These are phyloP conservation scores for Orthonychiurus folsomi DNA, from an alignment of 2,888 invertebrate genomes.

Conservation along the genomic window DNA sequence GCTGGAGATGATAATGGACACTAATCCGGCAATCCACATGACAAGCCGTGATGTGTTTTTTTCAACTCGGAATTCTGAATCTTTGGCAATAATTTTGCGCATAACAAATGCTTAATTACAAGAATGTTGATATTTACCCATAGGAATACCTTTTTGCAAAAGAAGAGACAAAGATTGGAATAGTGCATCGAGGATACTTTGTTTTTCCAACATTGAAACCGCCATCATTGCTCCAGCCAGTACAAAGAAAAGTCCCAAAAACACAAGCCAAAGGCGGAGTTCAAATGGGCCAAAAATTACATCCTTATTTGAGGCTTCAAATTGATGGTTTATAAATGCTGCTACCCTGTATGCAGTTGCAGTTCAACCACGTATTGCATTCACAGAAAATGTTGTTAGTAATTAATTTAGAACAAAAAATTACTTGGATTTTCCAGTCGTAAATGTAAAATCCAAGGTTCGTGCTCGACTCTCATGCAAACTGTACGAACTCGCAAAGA, in stretches of 20 bases:
- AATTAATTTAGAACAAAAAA: background rate
- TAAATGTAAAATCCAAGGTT: slow-evolving; percentile 15
- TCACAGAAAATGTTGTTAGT: slow-evolving; percentile 3
- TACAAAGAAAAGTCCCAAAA: too few species aligned
- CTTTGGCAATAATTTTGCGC: background rate
- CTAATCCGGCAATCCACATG: slow-evolving; percentile 14
- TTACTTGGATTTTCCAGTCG: slow-evolving; percentile 18
- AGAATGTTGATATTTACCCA: too few species aligned
- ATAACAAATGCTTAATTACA: background rate
- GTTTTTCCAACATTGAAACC: too few species aligned
- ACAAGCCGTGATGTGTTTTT: background rate
- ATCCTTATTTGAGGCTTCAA: slow-evolving; percentile 12
- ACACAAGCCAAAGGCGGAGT: background rate
- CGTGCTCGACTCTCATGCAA: slow-evolving; percentile 1
- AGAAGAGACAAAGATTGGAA: background rate
- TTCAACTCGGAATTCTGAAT: background rate
- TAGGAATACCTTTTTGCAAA: too few species aligned
- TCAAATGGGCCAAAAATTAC: slow-evolving; percentile 9
- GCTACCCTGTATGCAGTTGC: slow-evolving; percentile 8
- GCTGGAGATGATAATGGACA: slow-evolving; percentile 20
- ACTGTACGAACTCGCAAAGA: slow-evolving; percentile 18
- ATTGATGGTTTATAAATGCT: slow-evolving; percentile 17
- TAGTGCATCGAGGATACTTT: too few species aligned
- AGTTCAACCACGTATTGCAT: background rate
- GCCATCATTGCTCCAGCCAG: too few species aligned